Evolutionary conservation across 2,113 vertebrate genomes (phyloP).

Genomic region (Zosterops pallidus): DNA sequence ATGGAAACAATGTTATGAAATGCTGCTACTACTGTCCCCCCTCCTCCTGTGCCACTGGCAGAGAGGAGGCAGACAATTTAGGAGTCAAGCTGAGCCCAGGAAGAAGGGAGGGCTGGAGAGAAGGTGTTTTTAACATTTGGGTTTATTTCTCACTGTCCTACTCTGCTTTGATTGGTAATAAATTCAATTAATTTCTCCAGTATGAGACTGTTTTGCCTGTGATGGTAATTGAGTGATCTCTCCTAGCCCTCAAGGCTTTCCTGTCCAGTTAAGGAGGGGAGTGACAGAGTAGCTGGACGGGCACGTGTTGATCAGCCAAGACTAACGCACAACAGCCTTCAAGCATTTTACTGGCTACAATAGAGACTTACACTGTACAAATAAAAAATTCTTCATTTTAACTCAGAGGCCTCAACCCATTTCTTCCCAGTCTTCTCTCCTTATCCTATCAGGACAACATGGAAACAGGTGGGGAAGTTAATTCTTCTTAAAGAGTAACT

Average conservation of each 20-base stretch:
- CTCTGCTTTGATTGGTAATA: background rate
- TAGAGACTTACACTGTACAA: background rate
- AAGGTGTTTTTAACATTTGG: background rate
- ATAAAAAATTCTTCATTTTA: background rate
- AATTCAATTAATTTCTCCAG: background rate
- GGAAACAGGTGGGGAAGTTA: background rate
- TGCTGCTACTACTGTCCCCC: too few species aligned
- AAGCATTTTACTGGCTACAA: background rate
- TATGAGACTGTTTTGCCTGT: background rate
- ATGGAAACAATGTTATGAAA: background rate
- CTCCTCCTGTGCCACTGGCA: rapidly evolving
- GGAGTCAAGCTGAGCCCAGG: background rate
- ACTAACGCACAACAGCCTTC: background rate
- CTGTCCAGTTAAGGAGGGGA: background rate
- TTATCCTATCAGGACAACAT: background rate
- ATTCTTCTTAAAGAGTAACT: background rate
- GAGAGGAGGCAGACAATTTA: background rate
- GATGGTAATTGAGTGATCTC: background rate
- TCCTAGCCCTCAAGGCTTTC: background rate
- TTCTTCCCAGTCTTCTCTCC: background rate
- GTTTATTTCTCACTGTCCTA: background rate
- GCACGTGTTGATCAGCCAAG: background rate
- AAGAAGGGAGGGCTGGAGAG: background rate
- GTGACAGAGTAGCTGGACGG: background rate
- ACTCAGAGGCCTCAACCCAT: background rate